Percentiles rank a stretch among this genome's conserved stretches.
Evolutionary conservation across 2,113 vertebrate genomes (phyloP).

Genomic region (Rhea americana): DNA sequence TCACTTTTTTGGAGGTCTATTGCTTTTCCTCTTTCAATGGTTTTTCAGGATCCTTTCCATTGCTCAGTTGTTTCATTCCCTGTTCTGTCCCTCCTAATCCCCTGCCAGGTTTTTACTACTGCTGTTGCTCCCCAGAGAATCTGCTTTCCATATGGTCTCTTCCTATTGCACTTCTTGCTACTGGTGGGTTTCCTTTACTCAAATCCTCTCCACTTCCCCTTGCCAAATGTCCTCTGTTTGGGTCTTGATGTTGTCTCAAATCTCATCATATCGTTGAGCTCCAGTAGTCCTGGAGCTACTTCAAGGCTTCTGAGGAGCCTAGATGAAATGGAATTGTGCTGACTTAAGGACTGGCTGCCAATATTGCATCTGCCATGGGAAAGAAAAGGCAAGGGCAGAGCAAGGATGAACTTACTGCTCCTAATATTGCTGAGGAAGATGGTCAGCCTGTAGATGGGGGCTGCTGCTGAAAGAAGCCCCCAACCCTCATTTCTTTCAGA

Average conservation of each 20-base stretch:
- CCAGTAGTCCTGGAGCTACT: not conserved
- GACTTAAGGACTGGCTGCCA: not conserved
- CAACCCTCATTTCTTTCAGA: not conserved
- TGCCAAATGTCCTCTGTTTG: not conserved
- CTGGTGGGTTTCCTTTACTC: not conserved
- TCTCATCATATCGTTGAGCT: not conserved
- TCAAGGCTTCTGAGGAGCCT: not conserved
- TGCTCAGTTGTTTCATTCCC: not conserved
- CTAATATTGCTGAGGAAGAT: not conserved
- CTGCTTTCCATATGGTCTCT: not conserved
- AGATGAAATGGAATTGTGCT: not conserved
- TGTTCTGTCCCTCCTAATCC: not conserved
- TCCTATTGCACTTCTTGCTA: not conserved
- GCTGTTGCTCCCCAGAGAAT: not conserved
- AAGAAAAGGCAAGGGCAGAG: not conserved
- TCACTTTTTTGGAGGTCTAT: not conserved
- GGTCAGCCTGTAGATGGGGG: not conserved
- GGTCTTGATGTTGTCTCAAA: not conserved
- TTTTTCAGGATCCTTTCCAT: not conserved
- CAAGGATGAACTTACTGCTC: not conserved
- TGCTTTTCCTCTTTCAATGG: not conserved
- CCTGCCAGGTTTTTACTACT: not conserved
- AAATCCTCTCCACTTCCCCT: not conserved
- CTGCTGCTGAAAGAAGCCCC: not conserved
- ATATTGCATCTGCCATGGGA: not conserved